Evolutionary conservation across 23 tunicate genomes (phyloP), one percentile per base, ranked within the genome.

Genomic region (Diplosoma virens): DNA sequence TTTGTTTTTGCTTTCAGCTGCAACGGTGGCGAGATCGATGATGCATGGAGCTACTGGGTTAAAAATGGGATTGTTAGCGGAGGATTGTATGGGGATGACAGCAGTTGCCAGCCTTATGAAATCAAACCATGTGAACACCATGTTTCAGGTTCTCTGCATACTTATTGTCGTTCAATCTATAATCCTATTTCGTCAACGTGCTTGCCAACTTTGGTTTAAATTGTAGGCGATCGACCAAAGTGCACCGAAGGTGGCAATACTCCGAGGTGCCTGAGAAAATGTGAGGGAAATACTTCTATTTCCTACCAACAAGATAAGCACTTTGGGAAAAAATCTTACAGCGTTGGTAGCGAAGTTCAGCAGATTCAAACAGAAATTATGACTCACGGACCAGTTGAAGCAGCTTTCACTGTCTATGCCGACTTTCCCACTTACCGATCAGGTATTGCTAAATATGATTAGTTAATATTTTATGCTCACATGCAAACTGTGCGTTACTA

Each of bases 91-190:
- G 85, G 77, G 0, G 73, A 80, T 47, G 67, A 55, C 55, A 33
- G 11, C 41, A 77, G 73, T 26, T 91, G 97, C 73, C 84, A 84
- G 48, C 97, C 97, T 2, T 91, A 91, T 37, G 71, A 33, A n/a
- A 80, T 91, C 76, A 65, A 66, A 69, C 97, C 97, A 22, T 91
- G 97, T 52, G 97, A 91, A 54, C 97, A 91, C 67, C 97, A 91
- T 47, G 81, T 89, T 23, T 28, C 54, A 20, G 89, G 85, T 86
- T n/a, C n/a, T n/a, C n/a, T n/a, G n/a, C n/a, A n/a, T n/a, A n/a
- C n/a, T n/a, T n/a, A n/a, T n/a, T n/a, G n/a, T n/a, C n/a, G n/a
- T n/a, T n/a, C n/a, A n/a, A n/a, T n/a, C n/a, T n/a, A n/a, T n/a
- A n/a, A n/a, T n/a, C n/a, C n/a, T n/a, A n/a, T n/a, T n/a, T n/a